phyloP scores from a whole-genome alignment of 2,888 invertebrate genomes.

The Apocheima hispidaria region DNA sequence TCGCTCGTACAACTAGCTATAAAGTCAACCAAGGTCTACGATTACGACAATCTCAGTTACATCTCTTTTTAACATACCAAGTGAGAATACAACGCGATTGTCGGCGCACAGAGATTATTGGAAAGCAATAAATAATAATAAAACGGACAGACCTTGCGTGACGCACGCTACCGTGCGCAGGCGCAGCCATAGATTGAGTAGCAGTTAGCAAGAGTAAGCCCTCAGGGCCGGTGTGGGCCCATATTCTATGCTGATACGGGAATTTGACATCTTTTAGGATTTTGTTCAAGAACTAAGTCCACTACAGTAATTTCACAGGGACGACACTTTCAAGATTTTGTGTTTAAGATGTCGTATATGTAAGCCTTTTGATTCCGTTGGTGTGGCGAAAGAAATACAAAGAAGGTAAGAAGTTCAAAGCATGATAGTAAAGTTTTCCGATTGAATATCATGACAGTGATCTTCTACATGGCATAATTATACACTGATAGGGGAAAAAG shows the following conservation, averaged over 20 bases:
- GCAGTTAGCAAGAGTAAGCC: slow-evolving; percentile 29
- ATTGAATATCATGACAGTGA: no score
- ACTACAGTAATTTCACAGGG: no score
- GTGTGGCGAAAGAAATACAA: no score
- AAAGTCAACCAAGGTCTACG: slow-evolving; percentile 9
- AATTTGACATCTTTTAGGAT: background rate
- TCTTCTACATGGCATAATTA: no score
- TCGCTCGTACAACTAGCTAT: background rate
- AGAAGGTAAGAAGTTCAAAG: no score
- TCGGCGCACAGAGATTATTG: slow-evolving; percentile 73
- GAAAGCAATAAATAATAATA: slow-evolving; percentile 84
- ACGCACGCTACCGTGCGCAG: slow-evolving; percentile 75
- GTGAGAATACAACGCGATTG: slow-evolving; percentile 58
- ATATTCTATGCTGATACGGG: slow-evolving; percentile 29
- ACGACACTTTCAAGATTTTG: no score
- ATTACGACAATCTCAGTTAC: slow-evolving; percentile 38
- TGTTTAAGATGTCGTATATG: no score
- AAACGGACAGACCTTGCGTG: slow-evolving; percentile 77
- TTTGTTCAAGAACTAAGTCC: background rate
- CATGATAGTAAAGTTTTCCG: no score
- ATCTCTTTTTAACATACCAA: slow-evolving; percentile 45
- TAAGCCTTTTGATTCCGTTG: no score
- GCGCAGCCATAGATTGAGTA: slow-evolving; percentile 34
- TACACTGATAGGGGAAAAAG: no score
- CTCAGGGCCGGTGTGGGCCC: slow-evolving; percentile 44